Base-by-base conservation (phyloP, 2,797 vertebrate species). In the Serranus cabrilla region DNA sequence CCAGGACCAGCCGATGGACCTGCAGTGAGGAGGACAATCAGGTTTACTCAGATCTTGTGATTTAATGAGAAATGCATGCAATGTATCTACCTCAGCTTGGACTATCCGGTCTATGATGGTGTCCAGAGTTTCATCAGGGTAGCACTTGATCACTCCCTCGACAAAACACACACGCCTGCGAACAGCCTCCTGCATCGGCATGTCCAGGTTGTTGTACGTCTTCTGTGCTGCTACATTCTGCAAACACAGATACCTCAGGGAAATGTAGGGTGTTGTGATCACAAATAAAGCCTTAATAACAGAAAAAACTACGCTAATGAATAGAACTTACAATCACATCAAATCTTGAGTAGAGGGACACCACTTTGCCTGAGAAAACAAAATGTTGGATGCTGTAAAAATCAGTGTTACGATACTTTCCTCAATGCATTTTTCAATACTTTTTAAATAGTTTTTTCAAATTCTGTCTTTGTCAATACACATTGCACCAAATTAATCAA, bases 1-100 rank as follows among this genome's bases (percentile, higher is more conserved):
- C 97, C 85, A 99, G 93, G 74, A 99, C 98, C 94, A 99, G 93
- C 81, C 98, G 96, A 93, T 99, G 98, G 84, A 99, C 98, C 98
- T 99, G 85, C 4, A 7, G 42, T 5, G 1, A 51, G 0, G 16
- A 61, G 2, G 20, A 18, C n/a, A 13, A 8, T 34, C 34, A 27
- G 27, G 27, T 27, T 27, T 27, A 34, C 34, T 34, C 34, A 34
- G 5, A 34, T 34, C 34, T 34, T 34, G 7, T 7, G 34, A 34
- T 34, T 34, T 34, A 34, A 34, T 34, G 34, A 34, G 34, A 34
- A 34, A 34, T 34, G 34, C 34, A 5, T 34, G 34, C 5, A 34
- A 7, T 34, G 6, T 34, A n/a, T 27, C 0, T n/a, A 97, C 97
- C 96, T 98, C 96, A 21, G 96, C 96, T 55, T 87, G 76, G 14